Evolutionary conservation across 2,113 vertebrate species (phyloP), one percentile per base, ranked within the genome.

Genomic region (Catharus fuscescens): DNA sequence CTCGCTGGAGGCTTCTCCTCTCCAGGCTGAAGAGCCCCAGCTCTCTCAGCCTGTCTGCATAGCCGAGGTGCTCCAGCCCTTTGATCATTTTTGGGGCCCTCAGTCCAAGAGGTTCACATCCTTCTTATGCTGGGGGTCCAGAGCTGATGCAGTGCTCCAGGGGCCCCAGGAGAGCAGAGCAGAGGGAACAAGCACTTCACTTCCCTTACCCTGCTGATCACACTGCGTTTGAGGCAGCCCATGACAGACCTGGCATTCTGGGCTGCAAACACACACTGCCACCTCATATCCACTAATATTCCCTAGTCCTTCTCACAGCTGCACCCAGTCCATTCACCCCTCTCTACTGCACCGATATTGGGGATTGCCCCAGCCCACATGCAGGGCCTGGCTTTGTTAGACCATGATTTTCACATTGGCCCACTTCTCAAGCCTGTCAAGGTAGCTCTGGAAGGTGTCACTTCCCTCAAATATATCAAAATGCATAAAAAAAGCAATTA

Each of bases 341-440:
- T 44, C 10, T 20, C 25, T 10, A 6, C 36, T 57, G 9, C 45
- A 29, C 4, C 64, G 14, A 13, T 60, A 36, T 0, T 53, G 38
- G 17, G 20, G 6, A 44, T 29, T 84, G 23, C 8, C 15, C 5
- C 17, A 26, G 18, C 2, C 21, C 14, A 38, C 0, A 1, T 73
- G 25, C 19, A 60, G 20, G 44, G 69, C 59, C 19, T 6, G 3
- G 18, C 19, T 31, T 77, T 92, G 32, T 40, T 78, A 36, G 62
- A 56, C 8, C 18, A 14, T 60, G 25, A 80, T 20, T 11, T 31
- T 80, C 59, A 25, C 28, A 40, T 1, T 13, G 18, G 7, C 24
- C 24, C 32, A 45, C 2, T 77, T 53, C 20, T 73, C 31, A 45
- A 70, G 40, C 14, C 20, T 59, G 20, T 56, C 14, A 31, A 42